Conservation (phyloP, 1,140 invertebrate species). For the Drosophila burlai region DNA sequence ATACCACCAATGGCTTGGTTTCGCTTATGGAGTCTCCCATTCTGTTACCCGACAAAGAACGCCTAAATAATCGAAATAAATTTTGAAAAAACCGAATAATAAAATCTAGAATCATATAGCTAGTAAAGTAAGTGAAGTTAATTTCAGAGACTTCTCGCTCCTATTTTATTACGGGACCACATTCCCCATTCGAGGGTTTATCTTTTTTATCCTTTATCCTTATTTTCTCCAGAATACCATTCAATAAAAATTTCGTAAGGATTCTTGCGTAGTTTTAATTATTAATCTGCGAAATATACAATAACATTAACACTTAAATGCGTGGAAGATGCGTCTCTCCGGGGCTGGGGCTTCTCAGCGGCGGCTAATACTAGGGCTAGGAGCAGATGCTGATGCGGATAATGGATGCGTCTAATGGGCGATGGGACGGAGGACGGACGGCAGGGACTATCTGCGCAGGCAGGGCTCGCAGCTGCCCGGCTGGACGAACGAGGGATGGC, state of each 20-base stretch:
- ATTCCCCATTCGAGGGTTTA: not conserved
- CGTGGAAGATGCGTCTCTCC: conserved; percentile 61
- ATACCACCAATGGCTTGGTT: not conserved
- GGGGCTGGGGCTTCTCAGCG: conserved; percentile 17
- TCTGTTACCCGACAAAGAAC: not conserved
- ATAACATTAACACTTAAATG: conserved; percentile 81
- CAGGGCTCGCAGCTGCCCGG: conserved; percentile 87
- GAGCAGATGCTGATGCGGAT: conserved; percentile 29
- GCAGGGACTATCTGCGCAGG: conserved; percentile 79
- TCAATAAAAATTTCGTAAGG: conserved; percentile 3
- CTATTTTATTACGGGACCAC: not conserved
- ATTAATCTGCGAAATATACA: conserved; percentile 69
- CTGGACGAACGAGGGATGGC: conserved; percentile 87
- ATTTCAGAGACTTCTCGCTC: not conserved
- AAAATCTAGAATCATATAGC: conserved; percentile 23
- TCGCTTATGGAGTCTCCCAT: conserved; percentile 18
- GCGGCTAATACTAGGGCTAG: conserved; percentile 42
- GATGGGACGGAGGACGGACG: conserved; percentile 29
- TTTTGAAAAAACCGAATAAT: conserved; percentile 22
- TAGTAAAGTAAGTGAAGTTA: not conserved
- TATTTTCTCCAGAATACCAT: not conserved
- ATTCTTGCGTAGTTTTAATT: conserved; percentile 34
- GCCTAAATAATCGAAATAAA: not conserved
- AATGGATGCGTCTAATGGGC: conserved; percentile 54
- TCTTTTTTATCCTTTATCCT: not conserved